A percentile compares a stretch with the other conserved stretches of the same genome.
Evolutionary conservation across 2,113 vertebrate genomes (phyloP).

Genomic region (Tursiops truncatus): DNA sequence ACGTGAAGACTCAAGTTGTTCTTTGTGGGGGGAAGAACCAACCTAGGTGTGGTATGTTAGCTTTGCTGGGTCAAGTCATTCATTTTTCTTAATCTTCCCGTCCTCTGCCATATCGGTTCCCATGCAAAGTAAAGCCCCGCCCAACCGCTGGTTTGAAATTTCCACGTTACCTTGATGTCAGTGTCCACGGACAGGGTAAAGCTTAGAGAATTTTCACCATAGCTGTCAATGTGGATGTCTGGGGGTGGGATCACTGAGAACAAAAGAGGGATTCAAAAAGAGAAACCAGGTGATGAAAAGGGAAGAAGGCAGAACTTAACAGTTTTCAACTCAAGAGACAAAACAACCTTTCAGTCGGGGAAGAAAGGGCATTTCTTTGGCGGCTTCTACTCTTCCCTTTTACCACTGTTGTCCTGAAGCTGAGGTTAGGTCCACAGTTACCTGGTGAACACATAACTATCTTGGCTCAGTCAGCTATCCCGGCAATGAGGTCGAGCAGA

Average conservation of each 20-base stretch:
- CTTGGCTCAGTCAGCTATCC: background rate
- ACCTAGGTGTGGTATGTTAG: background rate
- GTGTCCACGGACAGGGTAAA: slow-evolving; percentile 89
- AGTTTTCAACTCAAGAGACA: background rate
- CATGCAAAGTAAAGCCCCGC: background rate
- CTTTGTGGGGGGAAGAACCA: background rate
- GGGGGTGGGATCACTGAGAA: slow-evolving; percentile 91
- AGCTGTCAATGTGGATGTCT: slow-evolving; percentile 86
- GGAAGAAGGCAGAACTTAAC: background rate
- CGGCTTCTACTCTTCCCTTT: background rate
- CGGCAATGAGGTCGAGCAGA: background rate
- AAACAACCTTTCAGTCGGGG: background rate
- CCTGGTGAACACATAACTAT: background rate
- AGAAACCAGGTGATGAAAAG: background rate
- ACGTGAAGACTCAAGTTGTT: slow-evolving; percentile 4
- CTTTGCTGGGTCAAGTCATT: background rate
- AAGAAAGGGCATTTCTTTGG: background rate
- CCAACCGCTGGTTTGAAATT: background rate
- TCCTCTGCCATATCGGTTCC: fast-evolving
- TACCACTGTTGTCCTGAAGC: background rate
- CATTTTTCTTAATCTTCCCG: background rate
- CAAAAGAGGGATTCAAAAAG: background rate
- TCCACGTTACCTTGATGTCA: slow-evolving; percentile 85
- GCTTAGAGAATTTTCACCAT: slow-evolving; percentile 86
- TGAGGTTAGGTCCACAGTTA: background rate